Evolutionary conservation across 2,797 vertebrate species (phyloP).

Genomic region (Chloroceryle inda): DNA sequence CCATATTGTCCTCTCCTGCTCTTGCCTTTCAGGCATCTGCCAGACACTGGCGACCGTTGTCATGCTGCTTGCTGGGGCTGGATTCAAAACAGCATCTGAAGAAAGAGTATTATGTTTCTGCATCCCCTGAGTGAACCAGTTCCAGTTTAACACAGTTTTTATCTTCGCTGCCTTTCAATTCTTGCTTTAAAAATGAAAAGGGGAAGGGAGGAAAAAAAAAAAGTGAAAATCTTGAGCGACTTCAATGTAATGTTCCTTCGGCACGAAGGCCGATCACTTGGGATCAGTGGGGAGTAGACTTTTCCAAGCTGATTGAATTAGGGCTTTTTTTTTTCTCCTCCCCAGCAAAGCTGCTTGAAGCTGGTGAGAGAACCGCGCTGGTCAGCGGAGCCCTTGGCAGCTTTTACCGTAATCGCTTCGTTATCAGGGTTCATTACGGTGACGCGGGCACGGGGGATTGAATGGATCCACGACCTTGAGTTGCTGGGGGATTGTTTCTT

Average conservation of each 20-base stretch:
- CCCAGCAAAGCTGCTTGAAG: slow-evolving; percentile 63
- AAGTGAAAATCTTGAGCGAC: background rate
- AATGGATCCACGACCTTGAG: background rate
- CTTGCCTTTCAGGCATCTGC: background rate
- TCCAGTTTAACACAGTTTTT: slow-evolving; percentile 45
- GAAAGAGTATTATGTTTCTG: slow-evolving; percentile 3
- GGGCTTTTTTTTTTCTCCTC: slow-evolving; percentile 2
- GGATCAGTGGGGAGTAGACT: slow-evolving; percentile 51
- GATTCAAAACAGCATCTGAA: background rate
- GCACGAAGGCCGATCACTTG: slow-evolving; percentile 26
- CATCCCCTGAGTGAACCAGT: slow-evolving; percentile 34
- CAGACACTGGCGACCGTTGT: background rate
- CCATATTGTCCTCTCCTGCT: background rate
- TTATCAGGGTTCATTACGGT: slow-evolving; percentile 33
- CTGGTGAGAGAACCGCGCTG: slow-evolving; percentile 52
- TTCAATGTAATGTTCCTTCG: slow-evolving; percentile 36
- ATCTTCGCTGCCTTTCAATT: slow-evolving; percentile 59
- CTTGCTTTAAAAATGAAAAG: slow-evolving; percentile 39
- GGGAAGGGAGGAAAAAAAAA: background rate
- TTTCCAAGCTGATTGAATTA: slow-evolving; percentile 65
- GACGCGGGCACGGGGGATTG: background rate
- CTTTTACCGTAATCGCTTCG: slow-evolving; percentile 9
- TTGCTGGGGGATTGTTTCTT: background rate
- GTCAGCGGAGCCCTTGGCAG: slow-evolving; percentile 26
- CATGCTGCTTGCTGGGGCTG: background rate